These are phyloP conservation scores for Tamandua tetradactyla DNA, from an alignment of 2,797 vertebrate species.

Conservation along the genomic window DNA sequence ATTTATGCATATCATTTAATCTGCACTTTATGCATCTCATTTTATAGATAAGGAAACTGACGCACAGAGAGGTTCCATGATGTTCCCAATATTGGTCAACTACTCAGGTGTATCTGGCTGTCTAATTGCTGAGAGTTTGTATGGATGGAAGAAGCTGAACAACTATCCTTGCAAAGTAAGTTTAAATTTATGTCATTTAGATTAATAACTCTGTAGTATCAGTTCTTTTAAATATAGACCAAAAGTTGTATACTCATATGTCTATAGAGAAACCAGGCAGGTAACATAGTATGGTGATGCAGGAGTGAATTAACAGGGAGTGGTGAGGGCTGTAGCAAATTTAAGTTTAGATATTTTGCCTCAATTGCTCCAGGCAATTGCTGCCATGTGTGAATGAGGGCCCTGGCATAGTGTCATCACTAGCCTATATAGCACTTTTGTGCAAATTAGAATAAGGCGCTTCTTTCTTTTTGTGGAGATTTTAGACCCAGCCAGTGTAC, in stretches of 20 bases:
- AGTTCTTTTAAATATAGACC: neutral
- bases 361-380: neutral
- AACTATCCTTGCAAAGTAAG: neutral
- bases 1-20: neutral
- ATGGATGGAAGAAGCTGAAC: neutral
- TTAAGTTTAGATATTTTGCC: neutral
- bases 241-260: neutral
- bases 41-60: constrained; percentile 23
- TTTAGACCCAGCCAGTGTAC: neutral
- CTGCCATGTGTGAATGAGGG: neutral
- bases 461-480: neutral
- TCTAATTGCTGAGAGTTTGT: neutral
- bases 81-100: neutral
- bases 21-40: neutral
- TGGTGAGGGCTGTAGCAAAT: neutral
- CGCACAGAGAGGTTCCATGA: neutral
- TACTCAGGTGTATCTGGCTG: neutral
- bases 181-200: neutral
- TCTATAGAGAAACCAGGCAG: neutral
- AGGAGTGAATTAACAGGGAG: neutral
- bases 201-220: neutral
- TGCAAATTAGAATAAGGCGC: neutral
- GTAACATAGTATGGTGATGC: neutral
- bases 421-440: neutral
- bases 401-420: neutral